Conservation (phyloP, 2,797 vertebrate genomes). For the Peromyscus aztecus region DNA sequence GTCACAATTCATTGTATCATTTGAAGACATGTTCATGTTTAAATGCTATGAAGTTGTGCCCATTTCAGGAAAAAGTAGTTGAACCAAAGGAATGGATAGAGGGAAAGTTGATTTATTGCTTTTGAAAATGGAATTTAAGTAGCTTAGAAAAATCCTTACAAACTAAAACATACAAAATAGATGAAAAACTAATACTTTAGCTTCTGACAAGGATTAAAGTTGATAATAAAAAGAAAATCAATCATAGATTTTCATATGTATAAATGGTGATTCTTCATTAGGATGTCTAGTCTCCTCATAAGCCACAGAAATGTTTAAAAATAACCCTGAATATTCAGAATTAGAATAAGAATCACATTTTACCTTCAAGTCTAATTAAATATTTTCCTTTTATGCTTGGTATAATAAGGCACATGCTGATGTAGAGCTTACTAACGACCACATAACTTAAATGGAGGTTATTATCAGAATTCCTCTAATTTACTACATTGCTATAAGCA, state of each 20-base stretch:
- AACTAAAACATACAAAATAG: background rate
- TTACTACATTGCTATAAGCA: slow-evolving; percentile 5
- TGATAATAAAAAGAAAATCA: slow-evolving; percentile 17
- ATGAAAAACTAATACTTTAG: background rate
- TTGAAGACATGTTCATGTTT: background rate
- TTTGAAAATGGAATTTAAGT: background rate
- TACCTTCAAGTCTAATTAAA: slow-evolving; percentile 15
- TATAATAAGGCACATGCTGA: slow-evolving; percentile 15
- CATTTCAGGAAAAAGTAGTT: background rate
- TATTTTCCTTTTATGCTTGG: background rate
- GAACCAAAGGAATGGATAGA: background rate
- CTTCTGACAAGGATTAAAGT: slow-evolving; percentile 20
- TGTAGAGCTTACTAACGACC: background rate
- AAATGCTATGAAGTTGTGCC: background rate
- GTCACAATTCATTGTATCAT: background rate
- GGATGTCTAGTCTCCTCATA: background rate
- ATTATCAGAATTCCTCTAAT: slow-evolving; percentile 37
- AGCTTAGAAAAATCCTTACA: background rate
- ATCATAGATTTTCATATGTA: background rate
- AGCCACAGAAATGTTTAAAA: background rate
- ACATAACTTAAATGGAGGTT: slow-evolving; percentile 35
- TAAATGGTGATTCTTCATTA: background rate
- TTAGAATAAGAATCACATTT: background rate
- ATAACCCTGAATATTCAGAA: background rate
- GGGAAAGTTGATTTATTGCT: background rate